A percentile compares a stretch with the other conserved stretches of the same genome.
Evolutionary conservation across 1,140 invertebrate species (phyloP).

Genomic region (Orussus abietinus): DNA sequence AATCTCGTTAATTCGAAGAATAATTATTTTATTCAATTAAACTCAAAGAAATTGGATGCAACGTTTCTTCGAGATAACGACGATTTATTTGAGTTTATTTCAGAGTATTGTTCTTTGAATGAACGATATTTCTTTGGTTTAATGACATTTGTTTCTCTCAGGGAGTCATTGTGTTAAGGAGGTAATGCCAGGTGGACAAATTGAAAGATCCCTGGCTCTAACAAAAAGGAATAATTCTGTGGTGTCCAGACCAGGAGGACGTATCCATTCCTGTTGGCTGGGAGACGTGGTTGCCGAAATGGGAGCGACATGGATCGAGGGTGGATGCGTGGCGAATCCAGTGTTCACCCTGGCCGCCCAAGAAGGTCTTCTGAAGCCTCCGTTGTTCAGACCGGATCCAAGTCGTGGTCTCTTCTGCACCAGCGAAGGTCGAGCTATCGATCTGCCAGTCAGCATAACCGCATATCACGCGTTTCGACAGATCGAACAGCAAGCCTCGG

Average conservation of each 20-base stretch:
- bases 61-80: no score
- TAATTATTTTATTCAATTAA: no score
- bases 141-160: no score
- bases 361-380: constrained; percentile 59
- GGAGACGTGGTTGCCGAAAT: constrained; percentile 70
- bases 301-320: constrained; percentile 65
- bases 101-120: no score
- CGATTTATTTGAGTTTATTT: no score
- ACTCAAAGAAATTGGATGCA: no score
- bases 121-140: no score
- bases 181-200: no score
- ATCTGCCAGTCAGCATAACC: constrained; percentile 58
- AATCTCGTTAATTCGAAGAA: no score
- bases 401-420: constrained; percentile 60
- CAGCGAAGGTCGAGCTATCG: constrained; percentile 63
- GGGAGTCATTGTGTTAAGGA: no score
- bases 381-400: constrained; percentile 49
- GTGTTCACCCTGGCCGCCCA: constrained; percentile 63
- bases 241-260: constrained; percentile 61
- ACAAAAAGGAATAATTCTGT: no score
- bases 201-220: no score
- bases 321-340: constrained; percentile 62
- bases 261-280: constrained; percentile 70
- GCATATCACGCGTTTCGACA: constrained; percentile 62
- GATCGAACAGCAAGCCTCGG: constrained; percentile 62